phyloP scores from a whole-genome alignment of 2,797 vertebrate species.

The Apogon talboti region DNA sequence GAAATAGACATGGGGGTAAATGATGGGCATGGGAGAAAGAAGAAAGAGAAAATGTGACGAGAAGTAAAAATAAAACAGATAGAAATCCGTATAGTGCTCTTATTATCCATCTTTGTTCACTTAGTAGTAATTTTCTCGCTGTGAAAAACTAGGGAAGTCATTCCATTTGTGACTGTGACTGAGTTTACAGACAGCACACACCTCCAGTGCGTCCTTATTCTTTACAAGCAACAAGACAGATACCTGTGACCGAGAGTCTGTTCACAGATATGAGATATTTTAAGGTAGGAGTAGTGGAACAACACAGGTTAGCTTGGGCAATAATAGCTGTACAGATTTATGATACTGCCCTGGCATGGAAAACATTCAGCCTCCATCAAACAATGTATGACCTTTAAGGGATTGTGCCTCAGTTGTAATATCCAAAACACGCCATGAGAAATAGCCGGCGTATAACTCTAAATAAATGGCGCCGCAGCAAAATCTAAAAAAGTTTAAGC shows the following conservation, averaged over 20 bases:
- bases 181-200: slow-evolving; percentile 29
- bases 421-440: slow-evolving; percentile 21
- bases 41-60: slow-evolving; percentile 24
- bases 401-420: slow-evolving; percentile 48
- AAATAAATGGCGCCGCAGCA: slow-evolving; percentile 10
- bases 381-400: slow-evolving; percentile 27
- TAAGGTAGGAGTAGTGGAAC: slow-evolving; percentile 27
- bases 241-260: slow-evolving; percentile 22
- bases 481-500: slow-evolving; percentile 15
- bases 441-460: slow-evolving; percentile 20
- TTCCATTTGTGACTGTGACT: slow-evolving; percentile 43
- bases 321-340: slow-evolving; percentile 33
- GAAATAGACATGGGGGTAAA: slow-evolving; percentile 32
- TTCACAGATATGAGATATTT: slow-evolving; percentile 33
- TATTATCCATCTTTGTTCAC: slow-evolving; percentile 44
- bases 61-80: slow-evolving; percentile 19
- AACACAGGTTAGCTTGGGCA: slow-evolving; percentile 33
- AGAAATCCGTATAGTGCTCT: slow-evolving; percentile 29
- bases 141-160: slow-evolving; percentile 23
- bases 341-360: slow-evolving; percentile 43
- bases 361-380: slow-evolving; percentile 23
- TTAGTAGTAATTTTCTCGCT: slow-evolving; percentile 40
- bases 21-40: slow-evolving; percentile 36
- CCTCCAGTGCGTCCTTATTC: slow-evolving; percentile 19
- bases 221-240: slow-evolving; percentile 14